phyloP scores from a whole-genome alignment of 2,113 vertebrate species.

The Athene noctua region DNA sequence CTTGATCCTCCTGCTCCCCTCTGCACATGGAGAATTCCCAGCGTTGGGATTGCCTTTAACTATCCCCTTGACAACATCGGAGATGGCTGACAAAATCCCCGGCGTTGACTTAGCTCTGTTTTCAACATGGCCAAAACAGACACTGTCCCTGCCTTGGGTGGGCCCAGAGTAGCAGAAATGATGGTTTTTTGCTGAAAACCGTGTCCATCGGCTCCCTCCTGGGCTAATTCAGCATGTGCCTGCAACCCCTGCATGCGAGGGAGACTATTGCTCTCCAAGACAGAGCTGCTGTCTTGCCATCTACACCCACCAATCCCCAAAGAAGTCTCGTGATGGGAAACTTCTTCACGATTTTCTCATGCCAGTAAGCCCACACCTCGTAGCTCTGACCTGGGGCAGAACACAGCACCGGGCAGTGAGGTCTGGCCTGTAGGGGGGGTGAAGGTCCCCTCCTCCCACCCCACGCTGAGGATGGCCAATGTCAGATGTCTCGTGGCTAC shows the following conservation, averaged over 20 bases:
- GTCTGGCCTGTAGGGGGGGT: background rate
- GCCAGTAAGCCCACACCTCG: background rate
- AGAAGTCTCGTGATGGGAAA: background rate
- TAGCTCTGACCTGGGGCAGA: background rate
- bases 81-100: background rate
- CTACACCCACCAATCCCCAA: fast-evolving
- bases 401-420: background rate
- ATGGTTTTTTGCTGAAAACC: background rate
- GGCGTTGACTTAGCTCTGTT: background rate
- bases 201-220: background rate
- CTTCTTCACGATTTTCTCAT: background rate
- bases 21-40: background rate
- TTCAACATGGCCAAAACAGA: background rate
- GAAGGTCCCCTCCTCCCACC: background rate
- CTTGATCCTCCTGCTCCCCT: background rate
- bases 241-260: fast-evolving
- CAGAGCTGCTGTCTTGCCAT: background rate
- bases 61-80: background rate
- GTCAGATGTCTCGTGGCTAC: fast-evolving
- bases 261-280: fast-evolving
- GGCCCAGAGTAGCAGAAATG: background rate
- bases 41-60: background rate
- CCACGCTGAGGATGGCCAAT: fast-evolving
- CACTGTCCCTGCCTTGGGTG: background rate
- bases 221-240: background rate